phyloP scores from a whole-genome alignment of 92 coral and sea anemone species.

The Epizoanthus scotinus region DNA sequence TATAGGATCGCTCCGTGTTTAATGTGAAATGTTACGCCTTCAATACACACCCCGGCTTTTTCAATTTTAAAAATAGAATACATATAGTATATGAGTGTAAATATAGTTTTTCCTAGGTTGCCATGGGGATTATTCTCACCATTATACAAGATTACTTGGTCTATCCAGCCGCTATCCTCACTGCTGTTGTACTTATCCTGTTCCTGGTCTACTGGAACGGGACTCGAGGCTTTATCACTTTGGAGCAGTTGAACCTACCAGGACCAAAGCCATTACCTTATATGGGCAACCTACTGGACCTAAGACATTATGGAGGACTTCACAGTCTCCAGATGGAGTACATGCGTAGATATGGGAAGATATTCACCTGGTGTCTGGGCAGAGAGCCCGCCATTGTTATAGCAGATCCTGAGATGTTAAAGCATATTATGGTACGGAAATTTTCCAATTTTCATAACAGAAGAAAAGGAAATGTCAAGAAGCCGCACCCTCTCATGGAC shows the following conservation, averaged over 20 bases:
- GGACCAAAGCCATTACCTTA: conserved; percentile 71
- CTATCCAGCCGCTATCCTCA: background rate
- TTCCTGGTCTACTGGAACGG: conserved; percentile 58
- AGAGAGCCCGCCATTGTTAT: conserved; percentile 64
- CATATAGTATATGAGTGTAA: too few relatives aligned
- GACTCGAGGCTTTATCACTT: conserved; percentile 32
- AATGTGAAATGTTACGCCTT: too few relatives aligned
- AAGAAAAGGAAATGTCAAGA: background rate
- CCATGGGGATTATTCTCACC: background rate
- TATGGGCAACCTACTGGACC: conserved; percentile 58
- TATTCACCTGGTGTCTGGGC: conserved; percentile 58
- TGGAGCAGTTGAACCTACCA: conserved; percentile 50
- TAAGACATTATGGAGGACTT: conserved; percentile 52
- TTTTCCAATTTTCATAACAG: conserved; percentile 58
- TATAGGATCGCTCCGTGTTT: too few relatives aligned
- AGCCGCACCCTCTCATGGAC: conserved; percentile 23
- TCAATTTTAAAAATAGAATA: too few relatives aligned
- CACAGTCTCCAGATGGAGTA: conserved; percentile 52
- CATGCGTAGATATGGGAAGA: conserved; percentile 57
- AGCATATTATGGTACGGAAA: conserved; percentile 58
- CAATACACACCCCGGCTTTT: too few relatives aligned
- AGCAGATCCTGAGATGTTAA: conserved; percentile 73
- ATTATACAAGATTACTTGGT: background rate
- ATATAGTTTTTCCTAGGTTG: background rate
- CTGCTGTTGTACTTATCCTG: background rate